Base-by-base conservation (phyloP, 2,113 vertebrate genomes). In the Caretta caretta region DNA sequence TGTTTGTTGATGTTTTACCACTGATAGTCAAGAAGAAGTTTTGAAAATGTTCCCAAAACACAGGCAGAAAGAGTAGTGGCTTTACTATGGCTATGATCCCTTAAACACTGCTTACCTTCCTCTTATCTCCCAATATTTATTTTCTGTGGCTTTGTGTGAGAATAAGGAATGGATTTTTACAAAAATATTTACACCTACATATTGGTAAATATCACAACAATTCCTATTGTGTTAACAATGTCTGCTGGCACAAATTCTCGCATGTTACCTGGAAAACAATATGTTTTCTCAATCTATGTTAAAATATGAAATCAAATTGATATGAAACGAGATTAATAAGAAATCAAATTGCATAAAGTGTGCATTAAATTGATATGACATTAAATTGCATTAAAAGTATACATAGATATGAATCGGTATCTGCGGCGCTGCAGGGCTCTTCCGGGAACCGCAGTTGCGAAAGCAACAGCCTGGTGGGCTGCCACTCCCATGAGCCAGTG, bases 21-120 rank as follows among this genome's bases (percentile, higher is more conserved):
- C 42, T 94, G 12, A 17, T 96, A 94, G 65, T 94, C 78, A 78
- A 96, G 50, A 95, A 65, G 54, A 83, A 62, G 8, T 69, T 93
- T 50, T 80, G 27, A 89, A 54, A 38, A 17, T 1, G 49, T 50
- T 86, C 76, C 46, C 7, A 9, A 80, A 78, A 49, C 3, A 54
- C 3, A 38, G 54, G 13, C 72, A 81, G 25, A 62, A 16, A n/a
- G 4, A 27, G 3, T n/a, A 46, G 5, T 84, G n/a, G 31, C 22
- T 83, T 95, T 84, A 1, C 80, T 92, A 27, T 16, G 4, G 1
- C 48, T 93, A 87, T 75, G 38, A 79, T 88, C 84, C 69, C 49
- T 1, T 35, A 89, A 90, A 46, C 14, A 31, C 31, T 92, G 2
- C 20, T 93, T 96, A 82, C 49, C 12, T 62, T 75, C 38, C 27